Evolutionary conservation across 2,888 invertebrate species (phyloP), one percentile per base, ranked within the genome.

Genomic region (Agrochola circellaris): DNA sequence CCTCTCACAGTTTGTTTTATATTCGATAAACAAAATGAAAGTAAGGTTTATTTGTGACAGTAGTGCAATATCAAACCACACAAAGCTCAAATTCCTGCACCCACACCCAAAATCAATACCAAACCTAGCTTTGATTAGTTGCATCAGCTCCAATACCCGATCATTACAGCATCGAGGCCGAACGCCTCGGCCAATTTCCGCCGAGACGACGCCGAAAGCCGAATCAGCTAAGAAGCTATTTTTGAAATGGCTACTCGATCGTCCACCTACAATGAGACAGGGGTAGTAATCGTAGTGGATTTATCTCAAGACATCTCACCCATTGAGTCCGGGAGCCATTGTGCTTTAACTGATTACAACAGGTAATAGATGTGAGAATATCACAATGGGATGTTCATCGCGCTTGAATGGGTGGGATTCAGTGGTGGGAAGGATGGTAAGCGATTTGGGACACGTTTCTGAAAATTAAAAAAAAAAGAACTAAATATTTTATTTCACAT

Each of bases 271-370:
- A 86, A 87, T 82, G 85, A 78, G 88, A 84, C 84, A 79, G 79
- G 82, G 67, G 61, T 74, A 83, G 75, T 61, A 72, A 84, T 74
- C 81, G 71, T 84, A 81, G 86, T 84, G 88, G 93, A 94, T 95
- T 94, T 93, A 94, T 95, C 95, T 94, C 92, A 91, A 90, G 91
- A 93, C 92, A 94, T 94, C 94, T 93, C 91, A 89, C 89, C 92
- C 88, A 93, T 93, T 94, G 92, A 92, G 89, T 92, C 91, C 92
- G 92, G 92, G 93, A 89, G 86, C 93, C 91, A 94, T 95, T 95
- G 95, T 95, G 91, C 89, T 72, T 88, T 91, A 93, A 92, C 93
- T 95, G 95, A 95, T 95, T 94, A 95, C 93, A 91, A 69, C 94
- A 95, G 95, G 95, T 95, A 94, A 94, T 93, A 93, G 92, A 92